These are phyloP conservation scores for Brachypalpus laphriformis DNA, from an alignment of 2,888 invertebrate species.

Conservation along the genomic window DNA sequence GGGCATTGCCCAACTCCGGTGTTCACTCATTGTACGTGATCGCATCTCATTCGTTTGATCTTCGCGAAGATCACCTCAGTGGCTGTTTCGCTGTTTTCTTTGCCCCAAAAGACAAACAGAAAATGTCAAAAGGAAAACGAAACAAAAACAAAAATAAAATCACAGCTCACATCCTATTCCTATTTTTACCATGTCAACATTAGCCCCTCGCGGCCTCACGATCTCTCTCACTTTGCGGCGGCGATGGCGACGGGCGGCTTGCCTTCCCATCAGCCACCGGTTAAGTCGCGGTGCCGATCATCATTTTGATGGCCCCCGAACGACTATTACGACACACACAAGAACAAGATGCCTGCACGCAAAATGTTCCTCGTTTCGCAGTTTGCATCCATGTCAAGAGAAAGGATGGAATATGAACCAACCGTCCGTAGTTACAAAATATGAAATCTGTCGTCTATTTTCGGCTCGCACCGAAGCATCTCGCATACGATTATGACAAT, in stretches of 20 bases:
- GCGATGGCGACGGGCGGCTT: slow-evolving; percentile 3
- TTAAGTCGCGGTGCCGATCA: slow-evolving; percentile 67
- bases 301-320: slow-evolving; percentile 65
- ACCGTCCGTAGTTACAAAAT: slow-evolving; percentile 58
- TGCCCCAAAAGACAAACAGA: slow-evolving; percentile 53
- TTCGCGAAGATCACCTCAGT: slow-evolving; percentile 63
- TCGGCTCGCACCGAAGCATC: slow-evolving; percentile 68
- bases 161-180: slow-evolving; percentile 64
- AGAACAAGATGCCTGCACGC: slow-evolving; percentile 57
- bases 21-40: slow-evolving; percentile 22
- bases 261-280: slow-evolving; percentile 63
- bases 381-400: slow-evolving; percentile 52
- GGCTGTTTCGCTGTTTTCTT: slow-evolving; percentile 54
- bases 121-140: slow-evolving; percentile 51
- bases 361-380: slow-evolving; percentile 67
- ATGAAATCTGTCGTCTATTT: slow-evolving; percentile 70
- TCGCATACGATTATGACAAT: slow-evolving; percentile 73
- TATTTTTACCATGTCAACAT: slow-evolving; percentile 72
- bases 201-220: slow-evolving; percentile 48
- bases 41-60: slow-evolving; percentile 58
- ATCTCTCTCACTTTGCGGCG: slow-evolving; percentile 13
- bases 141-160: slow-evolving; percentile 22
- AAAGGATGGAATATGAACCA: slow-evolving; percentile 6
- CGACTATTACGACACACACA: slow-evolving; percentile 60
- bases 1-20: slow-evolving; percentile 24